Evolutionary conservation across 2,797 vertebrate species (phyloP).

Genomic region (Anableps anableps): DNA sequence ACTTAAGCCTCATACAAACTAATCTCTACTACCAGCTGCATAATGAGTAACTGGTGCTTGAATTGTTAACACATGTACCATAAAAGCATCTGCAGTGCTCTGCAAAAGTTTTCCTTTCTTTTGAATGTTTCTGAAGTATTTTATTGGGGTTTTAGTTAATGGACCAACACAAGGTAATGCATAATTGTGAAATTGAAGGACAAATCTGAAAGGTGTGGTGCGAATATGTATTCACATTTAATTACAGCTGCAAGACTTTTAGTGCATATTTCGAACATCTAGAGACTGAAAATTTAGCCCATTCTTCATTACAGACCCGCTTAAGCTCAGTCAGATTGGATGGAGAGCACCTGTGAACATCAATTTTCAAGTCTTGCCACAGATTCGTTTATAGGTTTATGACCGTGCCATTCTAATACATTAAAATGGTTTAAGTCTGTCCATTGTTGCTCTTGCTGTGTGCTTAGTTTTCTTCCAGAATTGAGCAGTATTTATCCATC

Average conservation of each 20-base stretch:
- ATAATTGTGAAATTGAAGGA: background rate
- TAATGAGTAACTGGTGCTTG: conserved; percentile 3
- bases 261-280: background rate
- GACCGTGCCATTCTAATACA: background rate
- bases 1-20: conserved; percentile 4
- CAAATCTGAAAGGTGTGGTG: background rate
- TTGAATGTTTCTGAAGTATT: background rate
- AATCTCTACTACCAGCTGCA: conserved; percentile 2
- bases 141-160: background rate
- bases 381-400: background rate
- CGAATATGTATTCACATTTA: background rate
- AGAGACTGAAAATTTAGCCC: background rate
- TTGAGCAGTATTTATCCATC: background rate
- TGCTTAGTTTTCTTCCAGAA: background rate
- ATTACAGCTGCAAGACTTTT: background rate
- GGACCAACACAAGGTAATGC: background rate
- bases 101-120: background rate
- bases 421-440: background rate
- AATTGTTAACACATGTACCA: conserved; percentile 11
- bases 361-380: background rate
- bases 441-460: background rate
- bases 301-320: background rate
- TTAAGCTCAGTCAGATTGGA: background rate
- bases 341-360: background rate
- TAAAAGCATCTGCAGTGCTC: background rate